Evolutionary conservation across 2,888 invertebrate species (phyloP), one percentile per base, ranked within the genome.

Genomic region (Agriopis marginaria): DNA sequence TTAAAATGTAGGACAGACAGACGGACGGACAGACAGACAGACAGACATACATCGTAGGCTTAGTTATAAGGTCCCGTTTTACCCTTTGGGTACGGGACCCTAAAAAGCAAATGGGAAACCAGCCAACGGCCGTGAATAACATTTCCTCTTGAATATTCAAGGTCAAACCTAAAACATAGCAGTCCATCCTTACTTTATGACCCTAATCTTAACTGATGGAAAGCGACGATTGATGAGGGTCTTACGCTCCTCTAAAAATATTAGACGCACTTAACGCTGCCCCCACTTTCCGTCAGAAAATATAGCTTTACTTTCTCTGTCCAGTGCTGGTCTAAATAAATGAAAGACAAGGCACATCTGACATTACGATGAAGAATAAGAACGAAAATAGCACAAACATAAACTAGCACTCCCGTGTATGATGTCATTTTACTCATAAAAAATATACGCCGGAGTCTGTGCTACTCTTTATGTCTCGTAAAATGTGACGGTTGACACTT

Each of bases 301-400:
- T 67, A 68, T 47, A 54, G 58, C 67, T 63, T 62, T 66, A 56
- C 50, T 62, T 66, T 44, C 50, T 44, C 62, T 59, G 66, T 70
- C 65, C 68, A 71, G 67, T 68, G 32, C 12, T 39, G 63, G 51
- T 39, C 63, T 67, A 67, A 71, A 71, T 72, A 73, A 74, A 74
- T 73, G 67, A 72, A 64, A 73, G 70, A 68, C 70, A 72, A 63
- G 71, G 56, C 53, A 55, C 73, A 68, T 70, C 63, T 59, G 70
- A 72, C 76, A 72, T 72, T 66, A 75, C 70, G 71, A 67, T 64
- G 63, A 69, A 73, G 63, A 73, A 73, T 73, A 75, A 73, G 72
- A 72, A 69, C 75, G 73, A 66, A 71, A 75, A 76, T 66, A 68
- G 70, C 32, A 53, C 59, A 45, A 62, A 72, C 74, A 70, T 77